Evolutionary conservation across 2,113 vertebrate genomes (phyloP).

Genomic region (Plecotus auritus): DNA sequence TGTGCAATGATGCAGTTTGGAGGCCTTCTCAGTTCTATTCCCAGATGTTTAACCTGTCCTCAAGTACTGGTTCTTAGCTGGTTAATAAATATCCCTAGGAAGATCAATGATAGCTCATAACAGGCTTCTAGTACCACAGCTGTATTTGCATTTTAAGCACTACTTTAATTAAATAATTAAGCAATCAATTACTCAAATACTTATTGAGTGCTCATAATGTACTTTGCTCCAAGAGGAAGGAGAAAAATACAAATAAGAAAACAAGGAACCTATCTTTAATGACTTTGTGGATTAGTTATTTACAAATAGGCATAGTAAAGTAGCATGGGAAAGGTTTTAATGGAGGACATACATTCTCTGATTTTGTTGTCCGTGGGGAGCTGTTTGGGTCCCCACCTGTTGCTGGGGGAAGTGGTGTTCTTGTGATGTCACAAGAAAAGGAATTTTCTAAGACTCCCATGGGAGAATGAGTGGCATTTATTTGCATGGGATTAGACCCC

Average conservation of each 20-base stretch:
- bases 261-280: background rate
- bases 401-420: background rate
- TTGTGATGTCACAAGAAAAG: background rate
- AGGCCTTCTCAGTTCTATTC: background rate
- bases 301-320: conserved; percentile 6
- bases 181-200: conserved; percentile 71
- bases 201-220: conserved; percentile 44
- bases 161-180: conserved; percentile 73
- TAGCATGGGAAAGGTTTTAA: background rate
- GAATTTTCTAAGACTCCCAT: too few species aligned
- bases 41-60: background rate
- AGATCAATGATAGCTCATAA: conserved; percentile 58
- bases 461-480: background rate
- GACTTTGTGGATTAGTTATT: conserved; percentile 38
- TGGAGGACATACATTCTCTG: background rate
- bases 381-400: background rate
- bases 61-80: background rate
- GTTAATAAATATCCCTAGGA: conserved; percentile 56
- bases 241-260: conserved; percentile 9
- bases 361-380: background rate
- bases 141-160: conserved; percentile 66
- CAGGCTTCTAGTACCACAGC: conserved; percentile 52
- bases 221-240: conserved; percentile 23
- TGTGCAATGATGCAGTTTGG: background rate
- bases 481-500: background rate